Evolutionary conservation across 2,113 vertebrate species (phyloP).

Genomic region (Charadrius vociferus): DNA sequence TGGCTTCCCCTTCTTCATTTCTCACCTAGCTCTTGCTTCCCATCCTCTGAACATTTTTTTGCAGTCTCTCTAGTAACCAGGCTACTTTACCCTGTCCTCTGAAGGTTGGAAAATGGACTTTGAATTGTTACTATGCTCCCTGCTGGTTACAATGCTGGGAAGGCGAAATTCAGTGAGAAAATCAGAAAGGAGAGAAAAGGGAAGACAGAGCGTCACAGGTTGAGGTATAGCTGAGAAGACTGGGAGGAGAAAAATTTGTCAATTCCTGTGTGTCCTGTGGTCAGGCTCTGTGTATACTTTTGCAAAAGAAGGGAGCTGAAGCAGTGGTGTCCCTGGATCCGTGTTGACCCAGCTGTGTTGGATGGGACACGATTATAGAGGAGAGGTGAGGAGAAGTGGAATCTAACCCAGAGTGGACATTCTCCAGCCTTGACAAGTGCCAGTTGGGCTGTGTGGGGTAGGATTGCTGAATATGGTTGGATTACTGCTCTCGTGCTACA

Average conservation of each 20-base stretch:
- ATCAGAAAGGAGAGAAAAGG: background rate
- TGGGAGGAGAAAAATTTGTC: background rate
- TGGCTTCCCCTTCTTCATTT: background rate
- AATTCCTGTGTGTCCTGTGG: background rate
- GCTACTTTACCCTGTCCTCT: background rate
- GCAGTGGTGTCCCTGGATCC: background rate
- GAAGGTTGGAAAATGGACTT: background rate
- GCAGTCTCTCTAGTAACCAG: background rate
- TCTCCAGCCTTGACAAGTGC: background rate
- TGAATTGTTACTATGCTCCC: background rate
- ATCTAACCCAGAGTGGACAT: rapidly evolving
- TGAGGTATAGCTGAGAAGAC: background rate
- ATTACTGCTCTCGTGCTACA: background rate
- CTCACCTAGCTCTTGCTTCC: background rate
- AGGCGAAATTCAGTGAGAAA: background rate
- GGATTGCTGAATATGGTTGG: rapidly evolving
- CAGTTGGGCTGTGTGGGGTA: background rate
- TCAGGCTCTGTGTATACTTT: background rate
- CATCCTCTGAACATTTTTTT: background rate
- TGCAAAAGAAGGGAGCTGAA: background rate
- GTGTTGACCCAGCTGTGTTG: background rate
- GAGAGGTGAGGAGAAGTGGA: background rate
- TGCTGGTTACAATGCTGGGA: background rate
- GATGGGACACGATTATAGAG: rapidly evolving
- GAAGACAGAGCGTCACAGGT: background rate